Evolutionary conservation across 2,113 vertebrate species (phyloP).

Genomic region (Pelecanus crispus): DNA sequence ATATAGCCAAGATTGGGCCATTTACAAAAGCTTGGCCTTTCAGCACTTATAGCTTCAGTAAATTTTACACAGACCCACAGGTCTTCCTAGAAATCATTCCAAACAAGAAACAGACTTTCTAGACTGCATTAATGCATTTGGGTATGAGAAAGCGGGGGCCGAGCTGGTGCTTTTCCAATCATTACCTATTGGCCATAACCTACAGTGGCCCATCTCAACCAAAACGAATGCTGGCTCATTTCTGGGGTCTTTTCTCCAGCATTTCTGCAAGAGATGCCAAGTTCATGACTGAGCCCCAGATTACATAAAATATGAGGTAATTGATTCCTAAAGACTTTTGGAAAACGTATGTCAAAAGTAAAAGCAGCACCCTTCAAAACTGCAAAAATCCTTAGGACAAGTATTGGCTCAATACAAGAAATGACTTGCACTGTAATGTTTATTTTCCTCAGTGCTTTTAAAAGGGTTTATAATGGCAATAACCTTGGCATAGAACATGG

Average conservation of each 20-base stretch:
- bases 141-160: not conserved
- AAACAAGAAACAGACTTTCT: not conserved
- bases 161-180: not conserved
- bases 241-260: not conserved
- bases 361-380: not conserved
- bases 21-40: not conserved
- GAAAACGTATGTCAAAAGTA: not conserved
- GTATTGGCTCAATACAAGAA: not conserved
- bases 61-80: not conserved
- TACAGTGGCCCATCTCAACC: not conserved
- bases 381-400: not conserved
- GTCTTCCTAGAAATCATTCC: not conserved
- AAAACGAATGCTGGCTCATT: not conserved
- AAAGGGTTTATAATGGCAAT: not conserved
- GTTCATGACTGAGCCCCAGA: not conserved
- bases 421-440: not conserved
- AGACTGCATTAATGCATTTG: not conserved
- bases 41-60: not conserved
- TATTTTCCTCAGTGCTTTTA: not conserved
- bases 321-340: not conserved
- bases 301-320: not conserved
- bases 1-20: not conserved
- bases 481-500: not conserved
- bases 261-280: not conserved
- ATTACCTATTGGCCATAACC: not conserved